Evolutionary conservation across 1,140 invertebrate genomes (phyloP).

Genomic region (Phortica variegata): DNA sequence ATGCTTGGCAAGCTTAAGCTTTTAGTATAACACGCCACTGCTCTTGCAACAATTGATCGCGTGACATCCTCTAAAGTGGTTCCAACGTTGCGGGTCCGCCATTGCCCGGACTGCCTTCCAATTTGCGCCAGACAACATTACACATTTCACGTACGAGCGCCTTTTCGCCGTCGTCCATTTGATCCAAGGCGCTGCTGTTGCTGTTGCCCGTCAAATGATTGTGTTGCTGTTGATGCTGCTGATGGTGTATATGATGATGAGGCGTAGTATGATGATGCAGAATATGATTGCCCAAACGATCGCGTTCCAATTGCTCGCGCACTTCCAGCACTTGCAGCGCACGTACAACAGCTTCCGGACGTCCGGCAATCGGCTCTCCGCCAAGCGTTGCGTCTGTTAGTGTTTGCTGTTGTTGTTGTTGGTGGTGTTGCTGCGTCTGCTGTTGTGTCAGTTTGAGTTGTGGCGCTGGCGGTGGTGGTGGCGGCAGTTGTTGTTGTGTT

Average conservation of each 20-base stretch:
- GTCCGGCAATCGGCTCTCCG: conserved; percentile 59
- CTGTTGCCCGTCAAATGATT: conserved; percentile 41
- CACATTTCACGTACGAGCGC: conserved; percentile 95
- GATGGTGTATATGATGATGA: conserved; percentile 44
- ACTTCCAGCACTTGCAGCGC: conserved; percentile 90
- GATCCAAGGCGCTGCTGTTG: conserved; percentile 51
- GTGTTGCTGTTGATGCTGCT: no score
- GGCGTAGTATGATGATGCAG: background rate
- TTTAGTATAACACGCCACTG: no score
- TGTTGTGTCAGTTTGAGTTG: conserved; percentile 24
- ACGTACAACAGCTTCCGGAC: conserved; percentile 87
- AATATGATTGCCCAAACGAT: conserved; percentile 35
- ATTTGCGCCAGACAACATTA: conserved; percentile 75
- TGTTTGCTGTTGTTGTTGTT: conserved; percentile 31
- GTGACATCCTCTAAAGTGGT: conserved; percentile 40
- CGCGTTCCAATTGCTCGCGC: conserved; percentile 79
- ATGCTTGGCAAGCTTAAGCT: conserved; percentile 17
- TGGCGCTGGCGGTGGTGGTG: conserved; percentile 53
- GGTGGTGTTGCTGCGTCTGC: conserved; percentile 54
- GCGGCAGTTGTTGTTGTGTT: conserved; percentile 15
- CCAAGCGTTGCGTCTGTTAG: background rate
- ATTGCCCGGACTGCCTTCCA: conserved; percentile 59
- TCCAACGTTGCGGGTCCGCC: conserved; percentile 36
- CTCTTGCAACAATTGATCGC: no score
- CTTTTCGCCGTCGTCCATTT: conserved; percentile 87